Base-by-base conservation (phyloP, 1,140 invertebrate genomes). In the Eupeodes corollae region DNA sequence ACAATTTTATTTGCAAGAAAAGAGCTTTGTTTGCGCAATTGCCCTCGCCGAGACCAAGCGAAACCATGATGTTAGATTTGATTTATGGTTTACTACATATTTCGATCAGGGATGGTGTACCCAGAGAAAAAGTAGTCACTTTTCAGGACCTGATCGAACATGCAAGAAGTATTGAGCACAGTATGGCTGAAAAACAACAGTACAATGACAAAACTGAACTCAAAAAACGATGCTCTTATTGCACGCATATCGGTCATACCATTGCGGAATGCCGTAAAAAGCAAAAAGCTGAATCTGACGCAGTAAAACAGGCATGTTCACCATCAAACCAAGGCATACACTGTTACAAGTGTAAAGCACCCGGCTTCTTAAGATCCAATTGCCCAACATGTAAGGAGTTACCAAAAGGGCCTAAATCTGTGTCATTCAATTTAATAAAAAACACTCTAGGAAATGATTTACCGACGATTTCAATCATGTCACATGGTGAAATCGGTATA, bases 61-160 rank as follows among this genome's bases (percentile, higher is more conserved):
- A 54, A 35, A 32, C 12, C 30, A 31, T 30, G 10, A 34, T 51
- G 45, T 16, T 54, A n/a, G 47, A 54, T 44, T 49, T 56, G 45
- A 18, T 52, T n/a, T 56, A 47, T 44, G 43, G 49, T 11, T 39
- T 54, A 26, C 15, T 52, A 5, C 41, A 42, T 19, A 13, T 30
- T 5, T 16, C 45, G n/a, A 55, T 55, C 14, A 18, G 49, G 26
- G 42, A 54, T n/a, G 21, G 47, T 19, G 43, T 54, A n/a, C 3
- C 21, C 15, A 33, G 49, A 6, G 30, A 47, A 12, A 35, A 46
- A 16, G 26, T 53, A 5, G 12, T 11, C 16, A 35, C 39, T 42
- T 50, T 50, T 37, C 39, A 46, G 10, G 40, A 43, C n/a, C 42
- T 48, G n/a, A 14, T 52, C 8, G 16, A 19, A 3, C 19, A 37